Conservation (phyloP, 2,797 vertebrate species). For the Nyctibius grandis region DNA sequence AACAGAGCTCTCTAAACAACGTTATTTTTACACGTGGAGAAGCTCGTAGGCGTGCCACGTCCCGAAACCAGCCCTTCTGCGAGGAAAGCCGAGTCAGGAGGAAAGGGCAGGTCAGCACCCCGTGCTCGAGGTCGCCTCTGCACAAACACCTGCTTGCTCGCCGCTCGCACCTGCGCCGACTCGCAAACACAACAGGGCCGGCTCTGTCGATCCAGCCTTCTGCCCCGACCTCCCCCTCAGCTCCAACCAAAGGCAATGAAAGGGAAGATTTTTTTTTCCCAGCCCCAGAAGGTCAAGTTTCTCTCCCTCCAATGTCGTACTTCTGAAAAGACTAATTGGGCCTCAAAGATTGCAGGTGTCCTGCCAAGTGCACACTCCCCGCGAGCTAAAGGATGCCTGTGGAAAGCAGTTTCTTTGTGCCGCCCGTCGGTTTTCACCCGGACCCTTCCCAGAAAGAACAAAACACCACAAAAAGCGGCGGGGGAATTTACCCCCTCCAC, state of each 20-base stretch:
- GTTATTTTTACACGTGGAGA: not conserved
- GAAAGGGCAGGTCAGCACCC: slow-evolving; percentile 68
- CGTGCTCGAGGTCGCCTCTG: slow-evolving; percentile 53
- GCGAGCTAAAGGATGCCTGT: not conserved
- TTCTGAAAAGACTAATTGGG: slow-evolving; percentile 59
- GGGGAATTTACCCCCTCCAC: not conserved
- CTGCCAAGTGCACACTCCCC: not conserved
- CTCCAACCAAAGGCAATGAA: slow-evolving; percentile 50
- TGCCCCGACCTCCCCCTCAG: slow-evolving; percentile 41
- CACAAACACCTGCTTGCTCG: slow-evolving; percentile 71
- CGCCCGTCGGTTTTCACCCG: not conserved
- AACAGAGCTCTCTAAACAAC: not conserved
- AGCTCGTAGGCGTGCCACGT: not conserved
- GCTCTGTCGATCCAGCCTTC: slow-evolving; percentile 11
- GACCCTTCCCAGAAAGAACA: not conserved
- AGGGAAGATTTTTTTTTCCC: not conserved
- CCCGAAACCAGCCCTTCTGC: slow-evolving; percentile 9
- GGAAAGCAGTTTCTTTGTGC: not conserved
- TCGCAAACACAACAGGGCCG: slow-evolving; percentile 53
- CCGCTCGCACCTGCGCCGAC: slow-evolving; percentile 62
- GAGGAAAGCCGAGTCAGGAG: slow-evolving; percentile 59
- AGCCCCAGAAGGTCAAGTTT: slow-evolving; percentile 48
- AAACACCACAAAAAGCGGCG: not conserved
- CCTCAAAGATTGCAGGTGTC: slow-evolving; percentile 41
- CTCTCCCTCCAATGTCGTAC: not conserved